phyloP scores from a whole-genome alignment of 2,113 vertebrate genomes.

The Clarias gariepinus region DNA sequence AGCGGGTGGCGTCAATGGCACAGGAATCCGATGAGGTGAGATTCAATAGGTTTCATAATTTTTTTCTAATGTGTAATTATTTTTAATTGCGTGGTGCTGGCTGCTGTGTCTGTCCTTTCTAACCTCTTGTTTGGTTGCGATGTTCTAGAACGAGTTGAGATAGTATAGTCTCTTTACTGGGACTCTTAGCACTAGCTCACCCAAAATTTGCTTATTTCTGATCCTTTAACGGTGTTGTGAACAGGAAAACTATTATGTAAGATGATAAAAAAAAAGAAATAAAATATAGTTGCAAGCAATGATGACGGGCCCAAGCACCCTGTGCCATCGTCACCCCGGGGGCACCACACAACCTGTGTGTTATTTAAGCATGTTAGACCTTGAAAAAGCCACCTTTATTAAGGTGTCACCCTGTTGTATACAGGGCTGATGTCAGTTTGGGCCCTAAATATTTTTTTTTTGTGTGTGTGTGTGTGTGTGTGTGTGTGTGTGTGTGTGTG shows the following conservation, averaged over 20 bases:
- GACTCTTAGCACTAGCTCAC: not conserved
- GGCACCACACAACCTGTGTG: no score
- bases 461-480: no score
- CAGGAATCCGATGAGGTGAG: conserved; percentile 78
- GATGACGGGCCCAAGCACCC: no score
- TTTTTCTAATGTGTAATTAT: not conserved
- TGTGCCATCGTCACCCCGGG: no score
- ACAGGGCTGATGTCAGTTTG: no score
- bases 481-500: no score
- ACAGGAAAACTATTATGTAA: not conserved
- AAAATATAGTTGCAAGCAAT: no score
- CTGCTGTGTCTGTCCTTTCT: not conserved
- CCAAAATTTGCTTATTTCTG: not conserved
- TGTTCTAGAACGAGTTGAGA: not conserved
- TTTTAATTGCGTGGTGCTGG: not conserved
- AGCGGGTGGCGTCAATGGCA: conserved; percentile 75
- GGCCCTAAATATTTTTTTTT: no score
- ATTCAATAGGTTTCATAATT: not conserved
- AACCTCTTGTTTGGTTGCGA: not conserved
- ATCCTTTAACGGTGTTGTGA: not conserved
- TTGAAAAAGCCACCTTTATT: no score
- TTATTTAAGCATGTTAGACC: no score
- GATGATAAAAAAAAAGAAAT: not conserved
- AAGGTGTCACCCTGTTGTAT: no score
- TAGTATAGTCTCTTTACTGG: not conserved